Base-by-base conservation (phyloP, 2,888 invertebrate species). In the Drosophila paucipuncta region DNA sequence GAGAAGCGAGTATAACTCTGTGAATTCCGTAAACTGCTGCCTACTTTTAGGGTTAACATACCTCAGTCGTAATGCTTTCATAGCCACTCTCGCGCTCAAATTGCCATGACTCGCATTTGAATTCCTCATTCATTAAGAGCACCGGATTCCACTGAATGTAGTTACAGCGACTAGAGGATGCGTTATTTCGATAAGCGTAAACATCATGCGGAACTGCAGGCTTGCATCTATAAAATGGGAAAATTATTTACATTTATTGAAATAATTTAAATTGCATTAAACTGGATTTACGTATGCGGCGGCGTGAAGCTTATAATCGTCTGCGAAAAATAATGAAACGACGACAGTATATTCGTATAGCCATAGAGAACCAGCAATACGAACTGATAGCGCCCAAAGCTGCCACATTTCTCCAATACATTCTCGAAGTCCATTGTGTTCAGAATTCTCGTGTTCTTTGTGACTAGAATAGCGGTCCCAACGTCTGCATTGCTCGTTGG, bases 51-150 rank as follows among this genome's bases (percentile, higher is more conserved):
- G 81, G 37, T 7, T 25, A 2, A 73, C 87, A 88, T 91, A 95
- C 95, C 94, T 95, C 94, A 59, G 95, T 94, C 11, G 95, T 94
- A 54, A 96, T 94, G 78, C 95, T 95, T 57, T 94, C 91, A 78
- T 94, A 95, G 35, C 94, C 94, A 82, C 94, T 94, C 28, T 94
- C 94, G 41, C 92, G 93, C 66, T 94, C 94, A 84, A 94, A 96
- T 30, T 94, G 92, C 95, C 95, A 95, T 18, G 94, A 94, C 33
- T 92, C 69, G 78, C 94, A 94, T 22, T 69, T 71, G 4, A 58
- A 77, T 11, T 78, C 73, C 13, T 71, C 88, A 78, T 59, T 83
- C 67, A 4, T 59, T 52, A 28, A 73, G 68, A 11, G 80, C 22
- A 52, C 52, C 0, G 50, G 25, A 57, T 80, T 50, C 64, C 61